These are phyloP conservation scores for Syrphus vitripennis DNA, from an alignment of 2,888 invertebrate species.

Conservation along the genomic window DNA sequence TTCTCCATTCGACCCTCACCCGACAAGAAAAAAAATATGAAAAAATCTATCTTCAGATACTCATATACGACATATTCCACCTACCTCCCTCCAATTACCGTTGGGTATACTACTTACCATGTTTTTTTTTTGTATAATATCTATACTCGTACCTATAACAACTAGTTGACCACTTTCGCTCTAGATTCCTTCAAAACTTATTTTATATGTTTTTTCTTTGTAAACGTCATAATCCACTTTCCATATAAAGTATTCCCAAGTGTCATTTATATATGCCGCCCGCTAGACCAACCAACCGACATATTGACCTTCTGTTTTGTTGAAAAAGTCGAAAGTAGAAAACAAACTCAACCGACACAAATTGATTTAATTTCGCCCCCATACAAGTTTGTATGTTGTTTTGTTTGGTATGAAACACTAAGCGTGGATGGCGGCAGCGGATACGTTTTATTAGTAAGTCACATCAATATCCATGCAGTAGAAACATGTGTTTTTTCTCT, in stretches of 20 bases:
- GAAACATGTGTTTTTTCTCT: background rate
- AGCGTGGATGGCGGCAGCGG: background rate
- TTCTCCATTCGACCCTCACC: constrained; percentile 41
- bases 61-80: background rate
- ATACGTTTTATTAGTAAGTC: constrained; percentile 9
- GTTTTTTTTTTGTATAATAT: too few species aligned
- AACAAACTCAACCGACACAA: constrained; percentile 28
- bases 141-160: background rate
- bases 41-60: background rate
- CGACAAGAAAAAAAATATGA: background rate
- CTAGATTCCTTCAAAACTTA: constrained; percentile 36
- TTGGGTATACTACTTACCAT: background rate
- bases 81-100: background rate
- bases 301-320: constrained; percentile 63
- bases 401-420: background rate
- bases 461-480: constrained; percentile 10
- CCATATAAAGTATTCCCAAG: constrained; percentile 12
- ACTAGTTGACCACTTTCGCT: constrained; percentile 55
- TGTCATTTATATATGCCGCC: background rate
- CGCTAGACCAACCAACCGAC: background rate
- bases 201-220: background rate
- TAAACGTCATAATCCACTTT: constrained; percentile 34
- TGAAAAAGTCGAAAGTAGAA: constrained; percentile 19
- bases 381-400: background rate
- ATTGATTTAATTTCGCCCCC: constrained; percentile 22